Evolutionary conservation across 1,140 invertebrate species (phyloP).

Genomic region (Dreissena rostriformis): DNA sequence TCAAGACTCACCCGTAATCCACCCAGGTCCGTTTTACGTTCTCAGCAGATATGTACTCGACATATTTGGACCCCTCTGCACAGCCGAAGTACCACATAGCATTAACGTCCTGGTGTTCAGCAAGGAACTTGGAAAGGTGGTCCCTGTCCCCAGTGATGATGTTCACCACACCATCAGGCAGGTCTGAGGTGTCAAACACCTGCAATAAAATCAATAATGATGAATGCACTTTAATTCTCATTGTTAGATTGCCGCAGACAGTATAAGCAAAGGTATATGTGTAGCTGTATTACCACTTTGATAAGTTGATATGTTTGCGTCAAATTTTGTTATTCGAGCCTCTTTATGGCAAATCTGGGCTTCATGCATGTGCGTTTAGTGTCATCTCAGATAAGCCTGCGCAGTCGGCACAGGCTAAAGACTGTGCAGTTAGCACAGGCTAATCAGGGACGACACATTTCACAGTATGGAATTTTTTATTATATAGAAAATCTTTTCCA

Average conservation of each 20-base stretch:
- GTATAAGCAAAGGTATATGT: too few relatives aligned
- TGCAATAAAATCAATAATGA: slow-evolving; percentile 64
- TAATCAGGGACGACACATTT: too few relatives aligned
- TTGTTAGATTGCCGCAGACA: too few relatives aligned
- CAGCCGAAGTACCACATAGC: slow-evolving; percentile 82
- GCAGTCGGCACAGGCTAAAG: too few relatives aligned
- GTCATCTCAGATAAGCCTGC: too few relatives aligned
- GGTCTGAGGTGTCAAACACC: slow-evolving; percentile 83
- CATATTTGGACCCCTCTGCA: slow-evolving; percentile 80
- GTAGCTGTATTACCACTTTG: too few relatives aligned
- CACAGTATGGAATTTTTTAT: too few relatives aligned
- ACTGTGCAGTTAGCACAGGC: too few relatives aligned
- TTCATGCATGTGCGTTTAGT: too few relatives aligned
- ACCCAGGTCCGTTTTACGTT: slow-evolving; percentile 83
- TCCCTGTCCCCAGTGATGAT: slow-evolving; percentile 82
- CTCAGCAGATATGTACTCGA: slow-evolving; percentile 79
- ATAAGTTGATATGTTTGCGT: not conserved
- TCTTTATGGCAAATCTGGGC: too few relatives aligned
- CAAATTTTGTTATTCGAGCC: not conserved
- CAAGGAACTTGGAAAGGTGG: slow-evolving; percentile 80
- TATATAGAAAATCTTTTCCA: too few relatives aligned
- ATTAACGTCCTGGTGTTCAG: slow-evolving; percentile 82
- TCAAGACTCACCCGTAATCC: slow-evolving; percentile 73
- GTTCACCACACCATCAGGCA: slow-evolving; percentile 83
- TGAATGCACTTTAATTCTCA: too few relatives aligned